A percentile compares a stretch with the other conserved stretches of the same genome.
Evolutionary conservation across 2,113 vertebrate species (phyloP).

Genomic region (Pseudopodoces humilis): DNA sequence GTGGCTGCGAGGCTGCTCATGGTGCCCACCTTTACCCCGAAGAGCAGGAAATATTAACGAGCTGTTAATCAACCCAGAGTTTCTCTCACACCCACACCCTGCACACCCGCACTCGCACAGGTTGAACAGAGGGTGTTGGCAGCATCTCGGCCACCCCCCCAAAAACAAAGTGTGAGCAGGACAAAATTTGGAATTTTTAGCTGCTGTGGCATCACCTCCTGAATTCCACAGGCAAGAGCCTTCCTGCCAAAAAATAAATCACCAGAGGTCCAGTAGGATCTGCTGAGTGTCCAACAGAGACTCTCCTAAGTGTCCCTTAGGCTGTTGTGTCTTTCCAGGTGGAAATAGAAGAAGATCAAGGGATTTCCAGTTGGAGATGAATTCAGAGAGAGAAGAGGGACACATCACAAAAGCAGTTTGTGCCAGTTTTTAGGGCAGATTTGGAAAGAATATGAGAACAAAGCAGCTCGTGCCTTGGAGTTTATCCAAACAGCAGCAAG

Average conservation of each 20-base stretch:
- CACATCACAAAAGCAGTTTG: not conserved
- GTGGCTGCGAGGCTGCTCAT: not conserved
- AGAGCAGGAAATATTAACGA: conserved; percentile 13
- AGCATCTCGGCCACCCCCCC: not conserved
- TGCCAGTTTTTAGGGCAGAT: not conserved
- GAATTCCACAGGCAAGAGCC: not conserved
- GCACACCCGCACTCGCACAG: not conserved
- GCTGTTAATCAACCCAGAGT: not conserved
- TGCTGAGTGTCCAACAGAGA: not conserved
- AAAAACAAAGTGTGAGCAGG: not conserved
- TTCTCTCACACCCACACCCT: not conserved
- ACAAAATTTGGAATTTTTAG: not conserved
- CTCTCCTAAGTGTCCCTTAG: not conserved
- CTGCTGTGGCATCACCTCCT: not conserved
- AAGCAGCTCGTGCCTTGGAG: not conserved
- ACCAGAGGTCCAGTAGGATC: not conserved
- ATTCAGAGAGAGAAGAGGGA: not conserved
- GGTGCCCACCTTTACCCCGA: not conserved
- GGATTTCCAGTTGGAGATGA: not conserved
- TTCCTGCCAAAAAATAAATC: not conserved
- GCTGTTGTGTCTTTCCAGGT: not conserved
- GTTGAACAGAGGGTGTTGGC: fast-evolving
- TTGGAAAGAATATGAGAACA: not conserved
- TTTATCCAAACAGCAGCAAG: not conserved
- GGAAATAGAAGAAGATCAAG: not conserved